Conservation (phyloP, 2,113 vertebrate genomes). For the Hippopotamus amphibius region DNA sequence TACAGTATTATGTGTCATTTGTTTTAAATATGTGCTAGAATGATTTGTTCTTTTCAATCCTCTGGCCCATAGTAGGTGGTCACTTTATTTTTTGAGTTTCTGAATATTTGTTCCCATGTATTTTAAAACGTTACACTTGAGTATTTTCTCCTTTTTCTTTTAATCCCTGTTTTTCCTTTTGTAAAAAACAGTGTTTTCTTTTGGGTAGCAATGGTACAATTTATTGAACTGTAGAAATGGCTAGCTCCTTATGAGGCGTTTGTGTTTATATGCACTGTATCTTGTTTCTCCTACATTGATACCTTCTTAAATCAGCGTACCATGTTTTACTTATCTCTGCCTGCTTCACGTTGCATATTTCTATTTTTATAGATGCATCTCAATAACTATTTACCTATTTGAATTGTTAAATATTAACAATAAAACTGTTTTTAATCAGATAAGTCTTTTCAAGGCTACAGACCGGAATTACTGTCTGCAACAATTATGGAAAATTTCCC, state of each 20-base stretch:
- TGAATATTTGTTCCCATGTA: neutral
- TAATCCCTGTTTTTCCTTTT: neutral
- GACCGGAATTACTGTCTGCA: neutral
- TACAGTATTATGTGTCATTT: neutral
- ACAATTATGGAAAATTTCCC: neutral
- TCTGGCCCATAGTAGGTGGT: neutral
- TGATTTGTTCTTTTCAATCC: neutral
- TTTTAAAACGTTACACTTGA: neutral
- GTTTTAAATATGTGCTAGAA: conserved; percentile 19
- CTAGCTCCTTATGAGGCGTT: neutral
- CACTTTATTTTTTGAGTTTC: neutral
- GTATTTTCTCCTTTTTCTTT: neutral
- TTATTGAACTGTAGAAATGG: conserved; percentile 33
- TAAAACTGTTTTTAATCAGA: neutral
- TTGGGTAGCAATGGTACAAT: neutral
- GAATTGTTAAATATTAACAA: neutral
- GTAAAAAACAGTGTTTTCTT: neutral
- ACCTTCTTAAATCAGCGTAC: neutral
- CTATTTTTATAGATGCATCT: neutral
- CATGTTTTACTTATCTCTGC: neutral
- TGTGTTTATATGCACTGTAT: neutral
- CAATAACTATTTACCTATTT: neutral
- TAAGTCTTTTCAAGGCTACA: neutral
- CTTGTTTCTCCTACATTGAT: neutral
- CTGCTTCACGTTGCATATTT: neutral